These are phyloP conservation scores for Stenchaetothrips biformis DNA, from an alignment of 2,888 invertebrate species.

Conservation along the genomic window DNA sequence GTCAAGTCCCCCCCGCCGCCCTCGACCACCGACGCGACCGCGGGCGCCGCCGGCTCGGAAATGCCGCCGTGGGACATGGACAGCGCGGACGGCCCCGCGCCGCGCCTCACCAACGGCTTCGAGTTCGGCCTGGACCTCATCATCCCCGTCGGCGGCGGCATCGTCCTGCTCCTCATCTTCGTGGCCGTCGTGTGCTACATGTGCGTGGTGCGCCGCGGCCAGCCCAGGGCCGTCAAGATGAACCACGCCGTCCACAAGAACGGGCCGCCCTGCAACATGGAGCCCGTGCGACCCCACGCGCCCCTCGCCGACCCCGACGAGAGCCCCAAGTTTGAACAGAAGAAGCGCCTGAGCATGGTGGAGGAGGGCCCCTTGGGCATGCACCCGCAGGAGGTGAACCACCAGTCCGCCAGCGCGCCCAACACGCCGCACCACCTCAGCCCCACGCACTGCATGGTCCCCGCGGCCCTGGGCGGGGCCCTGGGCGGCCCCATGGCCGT, in stretches of 20 bases:
- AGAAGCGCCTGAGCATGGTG: background rate
- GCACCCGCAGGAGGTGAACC: background rate
- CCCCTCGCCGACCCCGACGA: background rate
- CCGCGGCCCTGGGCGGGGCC: too few relatives aligned
- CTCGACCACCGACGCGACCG: slow-evolving; percentile 42
- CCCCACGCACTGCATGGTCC: background rate
- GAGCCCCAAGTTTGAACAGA: background rate
- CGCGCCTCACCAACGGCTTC: slow-evolving; percentile 46
- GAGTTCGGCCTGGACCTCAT: slow-evolving; percentile 49
- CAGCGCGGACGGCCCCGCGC: slow-evolving; percentile 40
- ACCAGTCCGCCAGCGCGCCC: background rate
- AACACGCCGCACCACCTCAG: slow-evolving; percentile 15
- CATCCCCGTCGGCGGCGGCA: slow-evolving; percentile 49
- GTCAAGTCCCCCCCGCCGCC: slow-evolving; percentile 52
- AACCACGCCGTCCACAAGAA: too few relatives aligned
- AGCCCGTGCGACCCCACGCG: background rate
- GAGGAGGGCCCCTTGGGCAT: background rate
- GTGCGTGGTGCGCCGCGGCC: slow-evolving; percentile 47
- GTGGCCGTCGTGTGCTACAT: slow-evolving; percentile 48
- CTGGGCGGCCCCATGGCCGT: background rate
- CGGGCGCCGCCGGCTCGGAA: slow-evolving; percentile 42
- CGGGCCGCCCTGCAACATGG: background rate
- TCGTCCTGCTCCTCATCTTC: slow-evolving; percentile 47
- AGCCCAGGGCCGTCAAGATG: slow-evolving; percentile 38
- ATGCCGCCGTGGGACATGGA: slow-evolving; percentile 45